Base-by-base conservation (phyloP, 53 echinoderm and acorn worm species). In the Luidia sarsii region DNA sequence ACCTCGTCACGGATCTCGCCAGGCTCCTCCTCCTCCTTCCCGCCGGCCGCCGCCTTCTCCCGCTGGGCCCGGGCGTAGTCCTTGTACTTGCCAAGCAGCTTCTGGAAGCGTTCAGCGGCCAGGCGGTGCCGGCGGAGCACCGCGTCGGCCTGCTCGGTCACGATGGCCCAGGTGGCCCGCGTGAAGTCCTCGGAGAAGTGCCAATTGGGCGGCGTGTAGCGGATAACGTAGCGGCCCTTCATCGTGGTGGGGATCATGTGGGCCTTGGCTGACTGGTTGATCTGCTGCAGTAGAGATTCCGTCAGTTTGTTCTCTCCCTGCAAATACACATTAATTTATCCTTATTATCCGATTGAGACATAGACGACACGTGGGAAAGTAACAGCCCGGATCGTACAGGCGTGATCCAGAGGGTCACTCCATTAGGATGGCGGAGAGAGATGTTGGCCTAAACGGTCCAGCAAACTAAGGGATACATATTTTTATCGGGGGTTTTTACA, bases 221-320 rank as follows among this genome's bases (percentile, higher is more conserved):
- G 56, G 71, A 92, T 86, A 69, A 83, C 87, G 63, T 82, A 86
- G 48, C 79, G 89, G 25, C 83, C 89, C 37, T 89, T 75, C 34
- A 92, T 79, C 32, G 68, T 57, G n/a, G 92, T 53, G 1, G 92
- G 89, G 0, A 89, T 74, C 89, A 92, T 79, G 61, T 92, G 89
- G 0, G 83, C 70, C 39, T 80, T 86, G 25, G 86, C 86, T 0
- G 92, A 92, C 38, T 86, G 79, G 60, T 92, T 92, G 71, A 92
- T 86, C 34, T 39, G 86, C 45, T 66, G 86, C 10, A 92, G 67
- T 2, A 92, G 83, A 25, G n/a, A 39, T 39, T 92, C 86, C 19
- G 87, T 92, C 41, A 89, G 70, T 7, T 56, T 62, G 83, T 92
- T 89, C n/a, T 92, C 81, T 15, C 92, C 92, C 92, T 92, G 67